phyloP scores from a whole-genome alignment of 2,888 invertebrate species.

The Lepidonotus clava region DNA sequence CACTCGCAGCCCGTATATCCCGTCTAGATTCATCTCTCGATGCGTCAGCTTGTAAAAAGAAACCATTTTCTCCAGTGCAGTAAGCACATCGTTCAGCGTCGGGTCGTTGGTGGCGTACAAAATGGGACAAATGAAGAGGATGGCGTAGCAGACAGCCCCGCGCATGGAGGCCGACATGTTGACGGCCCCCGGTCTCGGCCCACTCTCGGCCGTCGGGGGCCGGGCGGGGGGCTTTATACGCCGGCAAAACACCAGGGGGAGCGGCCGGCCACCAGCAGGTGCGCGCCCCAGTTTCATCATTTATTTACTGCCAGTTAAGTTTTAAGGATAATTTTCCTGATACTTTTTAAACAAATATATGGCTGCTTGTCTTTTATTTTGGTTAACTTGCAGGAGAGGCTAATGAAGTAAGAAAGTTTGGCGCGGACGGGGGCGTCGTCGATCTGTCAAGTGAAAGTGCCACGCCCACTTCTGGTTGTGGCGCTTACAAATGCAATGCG shows the following conservation, averaged over 20 bases:
- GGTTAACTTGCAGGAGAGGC: no score
- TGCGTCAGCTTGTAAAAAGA: constrained; percentile 68
- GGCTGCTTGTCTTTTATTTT: no score
- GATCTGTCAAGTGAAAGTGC: no score
- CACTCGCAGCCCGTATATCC: constrained; percentile 75
- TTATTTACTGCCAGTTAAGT: no score
- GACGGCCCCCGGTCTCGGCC: background rate
- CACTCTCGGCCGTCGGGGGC: constrained; percentile 4
- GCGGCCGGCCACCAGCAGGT: no score
- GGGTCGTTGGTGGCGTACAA: constrained; percentile 43
- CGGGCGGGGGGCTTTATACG: background rate
- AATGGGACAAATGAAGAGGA: constrained; percentile 43
- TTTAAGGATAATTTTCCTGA: no score
- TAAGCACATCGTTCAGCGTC: constrained; percentile 47
- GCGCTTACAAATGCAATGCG: no score
- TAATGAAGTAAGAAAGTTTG: no score
- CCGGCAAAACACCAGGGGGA: background rate
- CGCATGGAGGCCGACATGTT: constrained; percentile 52
- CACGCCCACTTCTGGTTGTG: no score
- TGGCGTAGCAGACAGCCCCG: constrained; percentile 45
- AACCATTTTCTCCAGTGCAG: constrained; percentile 48
- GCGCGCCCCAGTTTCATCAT: no score
- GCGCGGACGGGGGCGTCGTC: no score
- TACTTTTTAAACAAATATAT: no score
- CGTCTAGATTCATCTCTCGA: constrained; percentile 73